phyloP scores from a whole-genome alignment of 1,140 invertebrate genomes.

The Musca domestica region DNA sequence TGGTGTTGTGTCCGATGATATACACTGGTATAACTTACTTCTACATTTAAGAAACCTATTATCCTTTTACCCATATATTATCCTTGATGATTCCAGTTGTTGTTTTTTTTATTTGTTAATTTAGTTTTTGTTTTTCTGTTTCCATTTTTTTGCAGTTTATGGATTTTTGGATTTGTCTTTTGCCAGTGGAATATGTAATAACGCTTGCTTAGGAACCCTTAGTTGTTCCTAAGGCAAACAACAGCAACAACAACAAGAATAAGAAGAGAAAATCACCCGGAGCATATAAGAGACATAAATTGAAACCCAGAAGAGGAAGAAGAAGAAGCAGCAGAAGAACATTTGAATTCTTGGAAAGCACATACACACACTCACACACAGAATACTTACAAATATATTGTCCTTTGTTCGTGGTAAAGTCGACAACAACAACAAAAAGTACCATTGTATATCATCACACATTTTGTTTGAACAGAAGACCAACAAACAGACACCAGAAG shows the following conservation, averaged over 20 bases:
- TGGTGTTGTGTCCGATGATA: no score
- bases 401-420: no score
- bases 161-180: conserved; percentile 49
- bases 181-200: conserved; percentile 48
- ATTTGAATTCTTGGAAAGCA: background rate
- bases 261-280: conserved; percentile 4
- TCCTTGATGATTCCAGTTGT: background rate
- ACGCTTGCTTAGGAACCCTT: conserved; percentile 13
- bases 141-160: conserved; percentile 51
- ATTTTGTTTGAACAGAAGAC: no score
- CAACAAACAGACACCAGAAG: background rate
- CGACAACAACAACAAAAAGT: no score
- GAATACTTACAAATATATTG: no score
- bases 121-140: conserved; percentile 29
- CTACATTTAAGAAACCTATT: no score
- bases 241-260: background rate
- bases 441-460: no score
- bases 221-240: conserved; percentile 7
- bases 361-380: no score
- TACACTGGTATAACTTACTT: no score
- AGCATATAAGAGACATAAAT: background rate
- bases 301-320: background rate
- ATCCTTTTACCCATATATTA: no score
- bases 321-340: background rate
- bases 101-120: background rate